Percentiles rank a stretch among this genome's conserved stretches.
Evolutionary conservation across 2,113 vertebrate species (phyloP).

Genomic region (Entelurus aequoreus): DNA sequence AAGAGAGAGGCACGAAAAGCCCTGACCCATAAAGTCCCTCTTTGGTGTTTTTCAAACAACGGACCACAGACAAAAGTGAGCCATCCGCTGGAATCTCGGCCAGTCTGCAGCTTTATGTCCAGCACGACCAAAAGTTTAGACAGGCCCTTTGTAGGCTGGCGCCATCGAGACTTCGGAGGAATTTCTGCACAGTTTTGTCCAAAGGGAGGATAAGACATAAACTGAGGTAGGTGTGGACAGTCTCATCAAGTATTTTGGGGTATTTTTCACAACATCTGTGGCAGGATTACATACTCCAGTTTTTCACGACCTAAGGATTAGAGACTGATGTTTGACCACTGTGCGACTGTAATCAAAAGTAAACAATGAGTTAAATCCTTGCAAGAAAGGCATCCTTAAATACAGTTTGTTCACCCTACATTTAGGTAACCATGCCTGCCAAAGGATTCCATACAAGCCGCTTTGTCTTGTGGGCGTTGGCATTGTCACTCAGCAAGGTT

Average conservation of each 20-base stretch:
- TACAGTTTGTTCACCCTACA: not conserved
- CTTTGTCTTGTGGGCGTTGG: constrained; percentile 28
- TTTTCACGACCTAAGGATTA: constrained; percentile 35
- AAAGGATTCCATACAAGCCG: not conserved
- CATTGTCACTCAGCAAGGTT: constrained; percentile 14
- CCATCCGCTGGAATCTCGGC: constrained; percentile 24
- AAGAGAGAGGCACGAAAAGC: not conserved
- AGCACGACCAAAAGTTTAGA: constrained; percentile 20
- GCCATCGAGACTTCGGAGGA: not conserved
- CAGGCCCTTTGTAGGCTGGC: not conserved
- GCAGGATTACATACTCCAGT: constrained; percentile 31
- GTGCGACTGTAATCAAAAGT: not conserved
- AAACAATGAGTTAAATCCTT: not conserved
- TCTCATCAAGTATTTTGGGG: not conserved
- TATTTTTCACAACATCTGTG: constrained; percentile 28
- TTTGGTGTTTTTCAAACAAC: constrained; percentile 29
- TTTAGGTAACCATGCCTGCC: constrained; percentile 53
- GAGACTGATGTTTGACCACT: not conserved
- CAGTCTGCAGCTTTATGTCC: constrained; percentile 16
- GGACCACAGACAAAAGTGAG: constrained; percentile 38
- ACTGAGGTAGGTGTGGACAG: constrained; percentile 39
- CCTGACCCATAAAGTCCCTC: constrained; percentile 46
- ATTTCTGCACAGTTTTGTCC: constrained; percentile 9
- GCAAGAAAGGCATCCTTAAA: not conserved
- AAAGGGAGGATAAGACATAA: not conserved